Conservation (phyloP, 2,113 vertebrate species). For the Rhineura floridana region DNA sequence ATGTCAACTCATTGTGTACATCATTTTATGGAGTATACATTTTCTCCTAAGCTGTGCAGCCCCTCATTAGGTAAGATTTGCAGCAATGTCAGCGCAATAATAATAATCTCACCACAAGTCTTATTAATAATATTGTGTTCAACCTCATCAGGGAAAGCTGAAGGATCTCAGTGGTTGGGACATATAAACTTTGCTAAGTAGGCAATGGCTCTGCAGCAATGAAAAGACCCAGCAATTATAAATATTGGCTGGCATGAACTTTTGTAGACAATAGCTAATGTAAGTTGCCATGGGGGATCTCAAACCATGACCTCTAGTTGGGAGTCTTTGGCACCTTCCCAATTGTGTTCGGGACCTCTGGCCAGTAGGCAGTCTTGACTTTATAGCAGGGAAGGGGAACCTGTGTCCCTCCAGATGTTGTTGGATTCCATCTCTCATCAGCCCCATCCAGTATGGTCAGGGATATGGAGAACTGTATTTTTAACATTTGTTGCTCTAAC, state of each 20-base stretch:
- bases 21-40: not conserved
- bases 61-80: not conserved
- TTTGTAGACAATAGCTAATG: not conserved
- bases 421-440: too few species aligned
- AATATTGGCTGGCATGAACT: not conserved
- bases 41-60: not conserved
- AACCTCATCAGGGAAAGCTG: conserved; percentile 17
- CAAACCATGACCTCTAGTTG: not conserved
- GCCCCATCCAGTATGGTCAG: too few species aligned
- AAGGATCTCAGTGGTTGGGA: not conserved
- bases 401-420: not conserved
- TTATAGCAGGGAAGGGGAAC: not conserved
- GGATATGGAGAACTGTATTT: too few species aligned
- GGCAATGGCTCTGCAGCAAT: not conserved
- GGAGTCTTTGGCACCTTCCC: not conserved
- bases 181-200: conserved; percentile 4
- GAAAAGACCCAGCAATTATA: too few species aligned
- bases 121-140: conserved; percentile 5
- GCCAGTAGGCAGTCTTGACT: not conserved
- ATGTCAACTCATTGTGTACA: not conserved
- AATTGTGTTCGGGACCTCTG: not conserved
- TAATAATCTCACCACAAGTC: not conserved
- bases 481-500: too few species aligned
- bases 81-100: not conserved
- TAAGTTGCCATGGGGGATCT: not conserved